Conservation (phyloP, 2,113 vertebrate genomes). For the Columba livia region DNA sequence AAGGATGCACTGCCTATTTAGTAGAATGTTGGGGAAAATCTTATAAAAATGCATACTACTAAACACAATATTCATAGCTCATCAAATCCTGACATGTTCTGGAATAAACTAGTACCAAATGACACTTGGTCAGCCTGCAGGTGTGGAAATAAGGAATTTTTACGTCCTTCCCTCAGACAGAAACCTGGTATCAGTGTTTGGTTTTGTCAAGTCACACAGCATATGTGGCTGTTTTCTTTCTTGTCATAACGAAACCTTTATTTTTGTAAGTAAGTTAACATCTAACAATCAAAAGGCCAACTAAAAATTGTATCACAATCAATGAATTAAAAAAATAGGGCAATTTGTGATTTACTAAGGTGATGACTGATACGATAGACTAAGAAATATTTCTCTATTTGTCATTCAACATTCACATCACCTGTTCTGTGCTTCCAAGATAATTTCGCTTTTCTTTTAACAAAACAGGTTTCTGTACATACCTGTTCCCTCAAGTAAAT, state of each 20-base stretch:
- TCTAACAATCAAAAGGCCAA: background rate
- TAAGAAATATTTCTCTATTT: background rate
- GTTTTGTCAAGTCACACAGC: background rate
- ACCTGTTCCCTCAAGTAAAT: background rate
- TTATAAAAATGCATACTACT: conserved; percentile 58
- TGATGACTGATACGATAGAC: rapidly evolving
- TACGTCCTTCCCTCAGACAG: background rate
- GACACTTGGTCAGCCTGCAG: background rate
- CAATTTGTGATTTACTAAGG: background rate
- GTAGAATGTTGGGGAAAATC: background rate
- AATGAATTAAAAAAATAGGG: background rate
- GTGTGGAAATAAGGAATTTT: background rate
- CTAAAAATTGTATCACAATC: background rate
- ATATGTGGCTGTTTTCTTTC: background rate
- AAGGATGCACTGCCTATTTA: background rate
- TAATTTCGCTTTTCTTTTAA: background rate
- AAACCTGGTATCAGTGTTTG: rapidly evolving
- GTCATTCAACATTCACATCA: background rate
- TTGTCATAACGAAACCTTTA: background rate
- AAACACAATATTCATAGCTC: conserved; percentile 54
- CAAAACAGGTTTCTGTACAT: background rate
- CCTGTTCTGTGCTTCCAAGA: background rate
- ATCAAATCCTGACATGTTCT: conserved; percentile 61
- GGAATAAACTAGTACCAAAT: conserved; percentile 43
- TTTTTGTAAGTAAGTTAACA: background rate